These are phyloP conservation scores for Isichthys henryi DNA, from an alignment of 2,113 vertebrate species.

Conservation along the genomic window DNA sequence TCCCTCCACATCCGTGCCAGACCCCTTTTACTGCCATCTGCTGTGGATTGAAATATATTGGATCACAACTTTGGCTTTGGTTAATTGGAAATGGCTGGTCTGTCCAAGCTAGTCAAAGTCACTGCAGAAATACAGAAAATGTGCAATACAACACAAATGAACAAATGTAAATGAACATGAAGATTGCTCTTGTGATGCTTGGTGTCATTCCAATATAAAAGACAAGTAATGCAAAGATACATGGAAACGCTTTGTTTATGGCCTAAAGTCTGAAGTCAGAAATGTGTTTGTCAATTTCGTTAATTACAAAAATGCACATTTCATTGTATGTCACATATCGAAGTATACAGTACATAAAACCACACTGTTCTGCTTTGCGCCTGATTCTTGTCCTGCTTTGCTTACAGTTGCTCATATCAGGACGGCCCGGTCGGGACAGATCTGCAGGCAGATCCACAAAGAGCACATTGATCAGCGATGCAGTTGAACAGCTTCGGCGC, in stretches of 20 bases:
- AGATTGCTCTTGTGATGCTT: background rate
- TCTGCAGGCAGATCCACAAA: background rate
- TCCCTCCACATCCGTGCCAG: background rate
- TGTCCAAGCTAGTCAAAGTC: background rate
- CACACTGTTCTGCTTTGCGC: background rate
- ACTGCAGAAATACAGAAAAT: background rate
- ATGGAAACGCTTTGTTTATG: background rate
- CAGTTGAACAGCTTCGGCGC: background rate
- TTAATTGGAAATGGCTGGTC: background rate
- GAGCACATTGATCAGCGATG: background rate
- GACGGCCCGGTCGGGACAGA: background rate
- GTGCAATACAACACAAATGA: background rate
- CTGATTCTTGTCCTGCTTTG: background rate
- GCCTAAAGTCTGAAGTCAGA: background rate
- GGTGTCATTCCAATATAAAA: background rate
- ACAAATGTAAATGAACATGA: background rate
- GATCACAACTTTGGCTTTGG: background rate
- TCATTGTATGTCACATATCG: background rate
- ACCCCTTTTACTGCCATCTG: conserved; percentile 9
- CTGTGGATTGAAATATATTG: conserved; percentile 4
- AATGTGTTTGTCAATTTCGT: background rate
- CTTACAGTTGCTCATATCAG: background rate
- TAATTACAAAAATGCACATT: background rate
- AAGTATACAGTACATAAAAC: background rate
- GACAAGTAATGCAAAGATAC: background rate